Percentiles rank a stretch among this genome's conserved stretches.
Evolutionary conservation across 2,888 invertebrate species (phyloP).

Genomic region (Pyrocoelia pectoralis): DNA sequence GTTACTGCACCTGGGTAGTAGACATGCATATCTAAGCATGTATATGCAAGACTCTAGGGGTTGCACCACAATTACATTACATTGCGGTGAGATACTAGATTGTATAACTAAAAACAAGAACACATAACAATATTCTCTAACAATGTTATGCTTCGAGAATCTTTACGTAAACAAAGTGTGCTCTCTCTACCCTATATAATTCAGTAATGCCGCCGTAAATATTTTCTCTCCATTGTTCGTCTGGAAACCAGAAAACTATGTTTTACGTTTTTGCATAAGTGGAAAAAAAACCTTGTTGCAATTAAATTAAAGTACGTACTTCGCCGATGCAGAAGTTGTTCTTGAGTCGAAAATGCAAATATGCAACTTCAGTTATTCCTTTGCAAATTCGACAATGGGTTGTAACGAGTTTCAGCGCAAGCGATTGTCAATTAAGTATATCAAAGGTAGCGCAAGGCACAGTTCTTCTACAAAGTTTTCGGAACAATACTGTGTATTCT

Average conservation of each 20-base stretch:
- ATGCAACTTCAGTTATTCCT: too few species aligned
- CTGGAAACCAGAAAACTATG: neutral
- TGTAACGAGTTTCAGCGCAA: too few species aligned
- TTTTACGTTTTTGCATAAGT: too few species aligned
- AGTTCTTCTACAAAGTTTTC: too few species aligned
- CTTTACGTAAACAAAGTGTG: slow-evolving; percentile 16
- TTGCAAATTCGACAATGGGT: too few species aligned
- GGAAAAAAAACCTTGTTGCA: too few species aligned
- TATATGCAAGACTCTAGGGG: slow-evolving; percentile 31
- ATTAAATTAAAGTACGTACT: too few species aligned
- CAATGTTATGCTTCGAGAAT: slow-evolving; percentile 29
- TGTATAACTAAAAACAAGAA: slow-evolving; percentile 33
- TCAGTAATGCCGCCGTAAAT: slow-evolving; percentile 3
- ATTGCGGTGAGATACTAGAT: slow-evolving; percentile 33
- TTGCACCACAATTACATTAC: slow-evolving; percentile 30
- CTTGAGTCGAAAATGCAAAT: too few species aligned
- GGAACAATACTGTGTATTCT: too few species aligned
- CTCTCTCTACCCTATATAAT: neutral
- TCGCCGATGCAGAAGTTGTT: too few species aligned
- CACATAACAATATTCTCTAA: slow-evolving; percentile 25
- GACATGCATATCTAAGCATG: slow-evolving; percentile 29
- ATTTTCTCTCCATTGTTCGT: neutral
- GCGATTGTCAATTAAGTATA: too few species aligned
- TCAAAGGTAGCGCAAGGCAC: too few species aligned
- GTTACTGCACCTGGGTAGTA: slow-evolving; percentile 27